Evolutionary conservation across 2,888 invertebrate genomes (phyloP), one percentile per base, ranked within the genome.

Genomic region (Campoplex nolae): DNA sequence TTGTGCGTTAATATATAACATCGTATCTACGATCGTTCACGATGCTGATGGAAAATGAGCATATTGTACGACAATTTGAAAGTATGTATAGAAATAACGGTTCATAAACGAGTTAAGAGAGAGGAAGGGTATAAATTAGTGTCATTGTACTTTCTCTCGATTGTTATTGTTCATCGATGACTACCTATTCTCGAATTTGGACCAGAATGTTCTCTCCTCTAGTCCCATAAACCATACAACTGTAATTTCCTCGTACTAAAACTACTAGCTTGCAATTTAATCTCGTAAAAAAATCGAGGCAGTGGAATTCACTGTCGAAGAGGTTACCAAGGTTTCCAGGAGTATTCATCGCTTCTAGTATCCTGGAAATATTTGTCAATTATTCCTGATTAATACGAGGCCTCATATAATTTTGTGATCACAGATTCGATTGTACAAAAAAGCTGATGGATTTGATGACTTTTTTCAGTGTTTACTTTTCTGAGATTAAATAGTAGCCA

Each of bases 11-110:
- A 51, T n/a, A 18, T 58, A 58, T 28, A n/a, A 16, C 23, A 11
- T 23, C 42, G 56, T 74, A 48, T 51, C 32, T 13, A 16, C n/a
- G 51, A 48, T 56, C 70, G 48, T 28, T 28, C 23, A 42, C 58
- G 32, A 13, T 45, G 28, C 8, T 42, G 18, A 75, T 58, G 51
- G 54, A 45, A 35, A 79, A 54, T 71, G 58, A 73, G 42, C 56
- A 35, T 62, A 7, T 38, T 42, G 67, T 58, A 38, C 18, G 58
- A 67, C 68, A 32, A 76, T 74, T 74, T 74, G 82, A 85, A 85
- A 82, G 82, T 82, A 70, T 74, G 74, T 76, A 76, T 70, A 62
- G 82, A 23, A 23, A 85, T 85, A 85, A 85, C 82, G 77, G 82
- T 75, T 58, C 58, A 79, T 75, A 70, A 83, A 35, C 32, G 82